Conservation (phyloP, 1,140 invertebrate genomes). For the Conopomorpha cramerella region DNA sequence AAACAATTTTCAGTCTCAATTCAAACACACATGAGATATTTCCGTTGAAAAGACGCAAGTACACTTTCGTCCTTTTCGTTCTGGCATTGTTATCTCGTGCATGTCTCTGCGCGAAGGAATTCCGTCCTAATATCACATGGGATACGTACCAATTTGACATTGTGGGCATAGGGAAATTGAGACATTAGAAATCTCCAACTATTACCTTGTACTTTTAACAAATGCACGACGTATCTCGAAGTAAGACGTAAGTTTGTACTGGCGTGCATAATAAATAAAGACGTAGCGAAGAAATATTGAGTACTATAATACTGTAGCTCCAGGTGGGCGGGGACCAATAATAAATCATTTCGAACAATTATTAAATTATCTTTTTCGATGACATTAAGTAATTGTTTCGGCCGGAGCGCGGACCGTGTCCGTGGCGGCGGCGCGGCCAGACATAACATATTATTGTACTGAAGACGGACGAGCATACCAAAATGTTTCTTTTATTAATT, state of each 20-base stretch:
- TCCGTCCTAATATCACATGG: conserved; percentile 6
- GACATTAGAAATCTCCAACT: conserved; percentile 55
- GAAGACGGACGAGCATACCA: too few relatives aligned
- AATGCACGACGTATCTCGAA: conserved; percentile 41
- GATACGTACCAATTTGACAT: conserved; percentile 19
- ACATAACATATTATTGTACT: too few relatives aligned
- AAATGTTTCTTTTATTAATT: too few relatives aligned
- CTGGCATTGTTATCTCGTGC: conserved; percentile 21
- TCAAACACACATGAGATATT: conserved; percentile 12
- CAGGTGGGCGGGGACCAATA: conserved; percentile 43
- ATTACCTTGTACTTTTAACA: conserved; percentile 58
- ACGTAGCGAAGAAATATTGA: conserved; percentile 36
- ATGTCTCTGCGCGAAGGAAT: conserved; percentile 14
- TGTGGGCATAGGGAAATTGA: conserved; percentile 32
- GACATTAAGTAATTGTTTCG: conserved; percentile 59
- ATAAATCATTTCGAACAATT: conserved; percentile 55
- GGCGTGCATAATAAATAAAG: conserved; percentile 43
- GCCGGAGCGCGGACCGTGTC: too few relatives aligned
- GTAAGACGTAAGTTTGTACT: conserved; percentile 51
- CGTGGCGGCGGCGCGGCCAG: too few relatives aligned
- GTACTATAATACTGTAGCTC: conserved; percentile 46
- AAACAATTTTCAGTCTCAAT: conserved; percentile 20
- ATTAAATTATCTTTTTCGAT: conserved; percentile 60
- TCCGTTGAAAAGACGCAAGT: conserved; percentile 7
- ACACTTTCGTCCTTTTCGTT: conserved; percentile 19